Evolutionary conservation across 2,888 invertebrate species (phyloP).

Genomic region (Gnatocerus cornutus): DNA sequence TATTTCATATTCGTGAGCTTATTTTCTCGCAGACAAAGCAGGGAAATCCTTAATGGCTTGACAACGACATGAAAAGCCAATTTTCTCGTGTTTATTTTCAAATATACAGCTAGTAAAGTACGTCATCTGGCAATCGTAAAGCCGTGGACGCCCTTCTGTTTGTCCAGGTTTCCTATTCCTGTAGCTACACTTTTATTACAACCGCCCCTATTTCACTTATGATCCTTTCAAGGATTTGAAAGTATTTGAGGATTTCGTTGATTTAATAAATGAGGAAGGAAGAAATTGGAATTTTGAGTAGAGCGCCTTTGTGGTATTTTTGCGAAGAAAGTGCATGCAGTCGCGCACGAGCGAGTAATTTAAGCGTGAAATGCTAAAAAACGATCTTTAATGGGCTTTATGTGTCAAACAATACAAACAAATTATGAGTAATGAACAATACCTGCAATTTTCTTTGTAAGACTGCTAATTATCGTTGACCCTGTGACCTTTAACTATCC

Average conservation of each 20-base stretch:
- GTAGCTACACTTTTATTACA: constrained; percentile 38
- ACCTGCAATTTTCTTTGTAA: constrained; percentile 37
- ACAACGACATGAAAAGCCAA: constrained; percentile 47
- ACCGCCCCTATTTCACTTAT: constrained; percentile 42
- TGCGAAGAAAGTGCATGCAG: too few species aligned
- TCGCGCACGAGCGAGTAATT: neutral
- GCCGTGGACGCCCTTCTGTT: constrained; percentile 31
- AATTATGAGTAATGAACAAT: constrained; percentile 38
- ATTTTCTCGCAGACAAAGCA: constrained; percentile 26
- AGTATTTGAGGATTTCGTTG: constrained; percentile 4
- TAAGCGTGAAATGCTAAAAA: neutral
- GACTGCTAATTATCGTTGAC: constrained; percentile 37
- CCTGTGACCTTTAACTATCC: constrained; percentile 35
- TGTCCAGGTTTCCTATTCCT: constrained; percentile 41
- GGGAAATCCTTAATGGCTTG: constrained; percentile 25
- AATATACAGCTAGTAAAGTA: constrained; percentile 47
- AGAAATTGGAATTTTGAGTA: too few species aligned
- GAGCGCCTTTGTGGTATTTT: too few species aligned
- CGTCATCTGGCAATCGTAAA: constrained; percentile 49
- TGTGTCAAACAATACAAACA: constrained; percentile 39
- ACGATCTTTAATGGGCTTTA: constrained; percentile 15
- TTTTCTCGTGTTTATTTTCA: constrained; percentile 48
- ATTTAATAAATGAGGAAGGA: constrained; percentile 14
- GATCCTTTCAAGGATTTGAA: constrained; percentile 14
- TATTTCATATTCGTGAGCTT: too few species aligned